A percentile compares a stretch with the other conserved stretches of the same genome.
phyloP scores from a whole-genome alignment of 2,888 invertebrate species.

The Drosophila kambysellisi region DNA sequence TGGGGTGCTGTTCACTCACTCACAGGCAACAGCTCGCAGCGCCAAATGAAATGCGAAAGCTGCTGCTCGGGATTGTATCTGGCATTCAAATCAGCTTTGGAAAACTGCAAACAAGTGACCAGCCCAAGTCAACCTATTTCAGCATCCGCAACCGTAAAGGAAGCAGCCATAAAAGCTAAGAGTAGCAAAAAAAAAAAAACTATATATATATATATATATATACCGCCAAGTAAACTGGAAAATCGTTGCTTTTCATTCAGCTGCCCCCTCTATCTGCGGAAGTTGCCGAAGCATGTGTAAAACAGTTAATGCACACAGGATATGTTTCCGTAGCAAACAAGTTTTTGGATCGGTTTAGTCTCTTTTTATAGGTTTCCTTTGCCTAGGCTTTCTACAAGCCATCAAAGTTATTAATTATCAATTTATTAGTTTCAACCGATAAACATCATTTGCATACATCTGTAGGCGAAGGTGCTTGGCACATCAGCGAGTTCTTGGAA shows the following conservation, averaged over 20 bases:
- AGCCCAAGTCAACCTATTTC: conserved; percentile 74
- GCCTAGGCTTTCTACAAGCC: conserved; percentile 29
- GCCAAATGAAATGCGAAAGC: conserved; percentile 77
- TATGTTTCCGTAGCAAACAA: conserved; percentile 71
- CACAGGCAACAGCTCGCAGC: conserved; percentile 25
- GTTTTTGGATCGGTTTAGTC: conserved; percentile 43
- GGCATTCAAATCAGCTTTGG: conserved; percentile 78
- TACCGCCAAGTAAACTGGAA: conserved; percentile 62
- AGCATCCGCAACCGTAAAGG: conserved; percentile 72
- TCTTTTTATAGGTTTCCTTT: conserved; percentile 11
- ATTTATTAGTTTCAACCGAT: conserved; percentile 62
- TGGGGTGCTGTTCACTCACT: conserved; percentile 41
- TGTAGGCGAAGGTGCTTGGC: conserved; percentile 12
- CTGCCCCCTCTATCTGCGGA: conserved; percentile 65
- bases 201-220: conserved; percentile 34
- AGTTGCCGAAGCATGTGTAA: conserved; percentile 82
- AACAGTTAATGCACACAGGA: conserved; percentile 83
- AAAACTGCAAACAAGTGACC: conserved; percentile 64
- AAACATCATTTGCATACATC: conserved; percentile 49
- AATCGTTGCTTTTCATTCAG: conserved; percentile 42
- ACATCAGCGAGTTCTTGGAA: conserved; percentile 28
- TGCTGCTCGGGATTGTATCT: conserved; percentile 70
- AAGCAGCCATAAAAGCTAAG: conserved; percentile 32
- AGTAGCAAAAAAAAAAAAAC: conserved; percentile 28
- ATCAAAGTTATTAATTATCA: conserved; percentile 75